Conservation (phyloP, 2,888 invertebrate species). For the Scrobipalpa costella region DNA sequence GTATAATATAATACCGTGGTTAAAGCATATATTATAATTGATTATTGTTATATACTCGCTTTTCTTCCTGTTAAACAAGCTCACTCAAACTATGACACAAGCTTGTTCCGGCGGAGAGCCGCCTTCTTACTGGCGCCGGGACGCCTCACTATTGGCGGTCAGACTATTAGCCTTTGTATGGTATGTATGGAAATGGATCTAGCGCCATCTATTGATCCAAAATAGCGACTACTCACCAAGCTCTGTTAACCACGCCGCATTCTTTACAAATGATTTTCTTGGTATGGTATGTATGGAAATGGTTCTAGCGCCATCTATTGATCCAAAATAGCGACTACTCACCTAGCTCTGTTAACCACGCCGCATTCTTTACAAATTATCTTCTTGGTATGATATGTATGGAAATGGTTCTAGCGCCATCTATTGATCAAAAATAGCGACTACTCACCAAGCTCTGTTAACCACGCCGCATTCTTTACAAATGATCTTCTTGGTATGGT, state of each 20-base stretch:
- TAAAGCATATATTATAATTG: too few relatives aligned
- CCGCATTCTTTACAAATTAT: conserved; percentile 16
- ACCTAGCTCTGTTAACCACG: conserved; percentile 3
- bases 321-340: not conserved
- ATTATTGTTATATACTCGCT: too few relatives aligned
- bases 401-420: conserved; percentile 6
- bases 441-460: conserved; percentile 13
- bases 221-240: conserved; percentile 10
- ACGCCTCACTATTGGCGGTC: too few relatives aligned
- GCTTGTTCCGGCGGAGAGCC: too few relatives aligned
- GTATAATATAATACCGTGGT: too few relatives aligned
- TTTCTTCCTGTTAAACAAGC: too few relatives aligned
- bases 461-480: conserved; percentile 16
- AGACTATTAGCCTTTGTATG: too few relatives aligned
- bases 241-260: conserved; percentile 6
- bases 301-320: conserved; percentile 8
- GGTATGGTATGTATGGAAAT: conserved; percentile 5
- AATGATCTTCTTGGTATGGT: conserved; percentile 11
- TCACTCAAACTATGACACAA: too few relatives aligned
- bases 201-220: too few relatives aligned
- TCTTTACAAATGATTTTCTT: conserved; percentile 17
- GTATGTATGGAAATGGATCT: too few relatives aligned
- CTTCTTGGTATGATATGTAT: conserved; percentile 12
- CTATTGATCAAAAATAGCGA: not conserved
- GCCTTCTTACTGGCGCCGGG: too few relatives aligned